Conservation (phyloP, 2,113 vertebrate genomes). For the Morone saxatilis region DNA sequence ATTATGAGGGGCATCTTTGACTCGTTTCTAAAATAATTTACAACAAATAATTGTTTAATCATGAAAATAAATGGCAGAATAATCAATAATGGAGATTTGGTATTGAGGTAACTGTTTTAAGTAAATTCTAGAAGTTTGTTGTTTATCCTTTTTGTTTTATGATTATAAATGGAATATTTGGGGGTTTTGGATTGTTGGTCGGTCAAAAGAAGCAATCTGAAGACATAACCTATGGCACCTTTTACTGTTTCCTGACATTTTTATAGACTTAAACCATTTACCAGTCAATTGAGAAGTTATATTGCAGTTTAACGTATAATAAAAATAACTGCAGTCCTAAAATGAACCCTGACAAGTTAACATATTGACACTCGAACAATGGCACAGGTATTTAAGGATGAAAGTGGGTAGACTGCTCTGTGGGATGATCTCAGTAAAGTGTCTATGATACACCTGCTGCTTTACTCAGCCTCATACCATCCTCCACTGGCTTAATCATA, state of each 20-base stretch:
- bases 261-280: neutral
- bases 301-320: neutral
- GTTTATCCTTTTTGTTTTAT: neutral
- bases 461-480: conserved; percentile 52
- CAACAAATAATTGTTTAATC: neutral
- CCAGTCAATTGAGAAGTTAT: no score
- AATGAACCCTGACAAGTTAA: neutral
- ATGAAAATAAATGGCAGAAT: neutral
- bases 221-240: neutral
- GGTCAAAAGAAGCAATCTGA: no score
- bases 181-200: neutral
- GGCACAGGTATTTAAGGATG: conserved; percentile 18
- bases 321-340: neutral
- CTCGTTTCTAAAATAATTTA: neutral
- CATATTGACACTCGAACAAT: neutral
- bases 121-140: neutral
- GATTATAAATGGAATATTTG: neutral
- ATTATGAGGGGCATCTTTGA: neutral
- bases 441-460: conserved; percentile 51
- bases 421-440: conserved; percentile 26
- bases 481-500: conserved; percentile 25
- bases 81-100: neutral
- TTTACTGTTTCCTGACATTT: neutral
- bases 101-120: neutral
- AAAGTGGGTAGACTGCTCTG: conserved; percentile 34